Evolutionary conservation across 2,888 invertebrate species (phyloP), one percentile per base, ranked within the genome.

Genomic region (Dione vanillae): DNA sequence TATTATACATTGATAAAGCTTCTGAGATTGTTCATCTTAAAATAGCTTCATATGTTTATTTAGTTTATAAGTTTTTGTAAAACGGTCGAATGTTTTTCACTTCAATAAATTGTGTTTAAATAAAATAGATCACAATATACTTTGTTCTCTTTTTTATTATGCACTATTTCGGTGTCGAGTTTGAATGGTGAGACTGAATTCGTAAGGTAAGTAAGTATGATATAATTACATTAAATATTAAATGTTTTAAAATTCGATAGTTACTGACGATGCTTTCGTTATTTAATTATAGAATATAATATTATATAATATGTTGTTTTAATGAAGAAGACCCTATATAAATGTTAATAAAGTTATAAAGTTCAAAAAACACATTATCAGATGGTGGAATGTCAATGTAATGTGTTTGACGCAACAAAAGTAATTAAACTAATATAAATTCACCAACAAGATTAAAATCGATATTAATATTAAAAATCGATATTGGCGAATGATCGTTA

Each of bases 141-240:
- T 43, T 61, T 61, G 61, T 45, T 61, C 45, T 61, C 45, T 61
- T 61, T 45, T 61, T 61, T 61, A 45, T 45, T 35, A n/a, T 61
- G n/a, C 37, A 40, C 37, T 56, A 16, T 12, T 56, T 56, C n/a
- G 37, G n/a, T 3, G 8, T 37, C 37, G 1, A 16, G 20, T 19
- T 59, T 10, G 9, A 45, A 49, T 19, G 11, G 41, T 6, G 14
- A 43, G 59, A 27, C 27, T 59, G 59, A 35, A 59, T 59, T n/a
- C 14, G 27, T 27, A n/a, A 61, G 27, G 43, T 45, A 27, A n/a
- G 20, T 45, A 27, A 3, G 2, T 27, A 27, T 27, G n/a, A 27
- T 14, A 27, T 0, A 61, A 20, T 45, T 10, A 43, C 7, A 0
- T n/a, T 43, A 14, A 43, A 9, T 27, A 27, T 12, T 41, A 43